These are phyloP conservation scores for Mythimna loreyi DNA, from an alignment of 2,888 invertebrate species.

Conservation along the genomic window DNA sequence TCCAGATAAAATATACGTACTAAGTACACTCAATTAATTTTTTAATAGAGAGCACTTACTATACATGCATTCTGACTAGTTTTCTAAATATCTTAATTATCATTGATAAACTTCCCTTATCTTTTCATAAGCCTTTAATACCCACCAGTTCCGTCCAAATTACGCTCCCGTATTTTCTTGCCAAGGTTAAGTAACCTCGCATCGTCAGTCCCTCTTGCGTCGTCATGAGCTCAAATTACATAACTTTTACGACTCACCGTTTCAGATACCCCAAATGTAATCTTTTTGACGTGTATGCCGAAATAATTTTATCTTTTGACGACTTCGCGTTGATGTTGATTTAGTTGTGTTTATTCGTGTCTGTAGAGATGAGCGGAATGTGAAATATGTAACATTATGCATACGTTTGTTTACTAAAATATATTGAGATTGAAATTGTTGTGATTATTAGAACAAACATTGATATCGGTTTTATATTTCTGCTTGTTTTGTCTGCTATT, in stretches of 20 bases:
- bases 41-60: not conserved
- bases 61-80: too few species aligned
- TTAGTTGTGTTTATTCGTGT: constrained; percentile 29
- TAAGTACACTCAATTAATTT: not conserved
- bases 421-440: not conserved
- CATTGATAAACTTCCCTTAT: not conserved
- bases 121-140: not conserved
- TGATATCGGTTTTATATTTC: not conserved
- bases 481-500: not conserved
- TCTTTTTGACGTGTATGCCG: constrained; percentile 48
- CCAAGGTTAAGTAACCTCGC: constrained; percentile 14
- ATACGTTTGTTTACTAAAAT: constrained; percentile 24
- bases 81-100: not conserved
- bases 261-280: constrained; percentile 43
- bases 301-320: constrained; percentile 57
- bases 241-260: constrained; percentile 60
- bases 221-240: constrained; percentile 61
- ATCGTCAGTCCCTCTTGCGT: constrained; percentile 17
- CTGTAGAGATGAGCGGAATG: constrained; percentile 2
- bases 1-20: too few species aligned
- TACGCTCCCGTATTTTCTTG: constrained; percentile 2
- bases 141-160: not conserved
- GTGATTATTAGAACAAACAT: not conserved
- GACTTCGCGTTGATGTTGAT: constrained; percentile 41
- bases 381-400: not conserved